These are phyloP conservation scores for Paratrypauchen microcephalus DNA, from an alignment of 2,797 vertebrate species.

Conservation along the genomic window DNA sequence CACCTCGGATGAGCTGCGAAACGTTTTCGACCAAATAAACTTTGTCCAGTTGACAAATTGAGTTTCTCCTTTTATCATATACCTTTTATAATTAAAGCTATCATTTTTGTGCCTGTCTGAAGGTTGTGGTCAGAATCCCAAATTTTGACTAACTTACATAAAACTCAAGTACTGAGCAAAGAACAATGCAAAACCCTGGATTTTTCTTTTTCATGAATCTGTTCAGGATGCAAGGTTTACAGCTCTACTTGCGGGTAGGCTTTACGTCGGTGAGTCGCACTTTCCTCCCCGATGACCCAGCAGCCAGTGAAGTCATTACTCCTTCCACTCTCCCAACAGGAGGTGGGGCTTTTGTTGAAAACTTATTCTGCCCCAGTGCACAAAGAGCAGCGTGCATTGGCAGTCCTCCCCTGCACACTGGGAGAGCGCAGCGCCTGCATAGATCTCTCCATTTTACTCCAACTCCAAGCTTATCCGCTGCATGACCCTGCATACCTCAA, in stretches of 20 bases:
- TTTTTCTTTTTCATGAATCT: not conserved
- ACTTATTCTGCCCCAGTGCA: slow-evolving; percentile 61
- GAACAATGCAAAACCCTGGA: not conserved
- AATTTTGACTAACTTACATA: too few relatives aligned
- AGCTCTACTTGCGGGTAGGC: not conserved
- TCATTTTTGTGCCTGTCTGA: too few relatives aligned
- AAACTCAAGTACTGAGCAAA: too few relatives aligned
- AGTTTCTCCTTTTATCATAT: too few relatives aligned
- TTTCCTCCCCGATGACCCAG: slow-evolving; percentile 48
- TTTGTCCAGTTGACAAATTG: too few relatives aligned
- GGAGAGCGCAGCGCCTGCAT: slow-evolving; percentile 49
- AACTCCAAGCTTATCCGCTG: slow-evolving; percentile 25
- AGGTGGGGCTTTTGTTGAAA: slow-evolving; percentile 77
- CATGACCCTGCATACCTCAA: slow-evolving; percentile 43
- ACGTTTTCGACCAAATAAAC: too few relatives aligned
- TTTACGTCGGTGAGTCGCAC: slow-evolving; percentile 16
- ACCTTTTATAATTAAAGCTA: too few relatives aligned
- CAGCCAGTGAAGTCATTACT: slow-evolving; percentile 62
- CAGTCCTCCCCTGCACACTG: slow-evolving; percentile 55
- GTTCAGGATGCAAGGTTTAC: not conserved
- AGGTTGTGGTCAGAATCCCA: too few relatives aligned
- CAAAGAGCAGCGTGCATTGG: slow-evolving; percentile 65
- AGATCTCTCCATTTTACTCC: slow-evolving; percentile 30
- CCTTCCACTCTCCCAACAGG: slow-evolving; percentile 71
- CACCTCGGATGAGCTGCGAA: too few relatives aligned